A percentile compares a stretch with the other conserved stretches of the same genome.
phyloP scores from a whole-genome alignment of 2,888 invertebrate genomes.

The Patella depressa region DNA sequence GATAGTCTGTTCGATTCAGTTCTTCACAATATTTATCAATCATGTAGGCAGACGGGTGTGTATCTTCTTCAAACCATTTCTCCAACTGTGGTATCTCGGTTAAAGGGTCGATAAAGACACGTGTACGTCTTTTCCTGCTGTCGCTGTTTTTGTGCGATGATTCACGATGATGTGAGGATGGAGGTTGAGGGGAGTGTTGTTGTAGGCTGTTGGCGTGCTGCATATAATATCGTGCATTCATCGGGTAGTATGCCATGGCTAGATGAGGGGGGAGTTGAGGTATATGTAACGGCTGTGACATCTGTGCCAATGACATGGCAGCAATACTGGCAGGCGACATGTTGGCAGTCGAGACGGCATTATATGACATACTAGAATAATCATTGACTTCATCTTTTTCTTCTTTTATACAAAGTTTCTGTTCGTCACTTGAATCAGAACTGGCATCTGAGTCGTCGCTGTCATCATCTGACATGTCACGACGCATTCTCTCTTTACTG shows the following conservation, averaged over 20 bases:
- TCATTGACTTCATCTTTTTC: constrained; percentile 14
- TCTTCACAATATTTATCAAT: constrained; percentile 98
- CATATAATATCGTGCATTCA: constrained; percentile 59
- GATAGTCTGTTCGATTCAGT: constrained; percentile 94
- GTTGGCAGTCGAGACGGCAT: constrained; percentile 26
- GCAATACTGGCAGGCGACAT: constrained; percentile 41
- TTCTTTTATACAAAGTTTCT: constrained; percentile 29
- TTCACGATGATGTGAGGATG: constrained; percentile 23
- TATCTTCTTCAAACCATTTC: constrained; percentile 96
- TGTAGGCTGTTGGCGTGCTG: constrained; percentile 52
- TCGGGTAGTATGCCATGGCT: constrained; percentile 62
- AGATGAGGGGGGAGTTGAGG: constrained; percentile 62
- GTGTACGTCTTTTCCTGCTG: constrained; percentile 85
- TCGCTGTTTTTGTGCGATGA: constrained; percentile 22
- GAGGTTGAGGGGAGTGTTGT: constrained; percentile 17
- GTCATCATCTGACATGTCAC: constrained; percentile 16
- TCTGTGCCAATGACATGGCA: constrained; percentile 41
- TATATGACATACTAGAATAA: constrained; percentile 11
- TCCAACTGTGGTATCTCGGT: constrained; percentile 85
- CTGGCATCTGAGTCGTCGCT: constrained; percentile 14
- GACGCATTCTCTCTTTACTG: not conserved
- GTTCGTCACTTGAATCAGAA: constrained; percentile 21
- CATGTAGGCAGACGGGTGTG: constrained; percentile 97
- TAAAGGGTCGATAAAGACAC: constrained; percentile 99
- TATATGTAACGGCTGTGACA: constrained; percentile 55